Evolutionary conservation across 2,797 vertebrate genomes (phyloP), one percentile per base, ranked within the genome.

Genomic region (Sitta carolinensis): DNA sequence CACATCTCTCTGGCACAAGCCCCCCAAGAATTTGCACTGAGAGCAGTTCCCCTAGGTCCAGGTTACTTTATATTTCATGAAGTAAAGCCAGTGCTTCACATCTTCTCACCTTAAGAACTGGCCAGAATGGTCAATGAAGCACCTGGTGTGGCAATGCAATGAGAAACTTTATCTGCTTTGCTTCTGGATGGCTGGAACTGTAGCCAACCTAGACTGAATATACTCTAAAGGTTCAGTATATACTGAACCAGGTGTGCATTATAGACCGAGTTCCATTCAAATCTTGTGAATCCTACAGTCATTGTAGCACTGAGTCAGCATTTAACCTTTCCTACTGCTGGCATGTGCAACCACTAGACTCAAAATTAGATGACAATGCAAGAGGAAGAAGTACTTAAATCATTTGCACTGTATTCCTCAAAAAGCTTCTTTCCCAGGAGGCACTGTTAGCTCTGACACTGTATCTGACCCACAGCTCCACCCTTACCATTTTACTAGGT

Each of bases 1-100:
- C 34, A 52, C 13, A 26, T 5, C 5, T 30, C n/a, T 38, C 34
- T 62, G 64, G 75, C 26, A 64, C 10, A 74, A 11, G 10, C 8
- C 8, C 20, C 18, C 0, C 42, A 47, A 1, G 38, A 26, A 42
- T 2, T 2, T 0, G 0, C 32, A 50, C n/a, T 17, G 32, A 50
- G 11, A 64, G 19, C 23, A 54, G 7, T 8, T 51, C 32, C 55
- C 30, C 27, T 6, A 10, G 29, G 22, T 34, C 23, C n/a, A 30
- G 16, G 27, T n/a, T n/a, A 8, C 52, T 21, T 76, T 27, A 32
- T 32, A 54, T 22, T 5, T n/a, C 34, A 7, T 11, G 43, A 89
- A 8, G 10, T 55, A 70, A 73, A 80, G 58, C 15, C 30, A 63
- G 22, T 1, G 2, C 57, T 67, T 88, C 1, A 1, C 29, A 59